Evolutionary conservation across 2,113 vertebrate species (phyloP).

Genomic region (Dasyornis broadbenti): DNA sequence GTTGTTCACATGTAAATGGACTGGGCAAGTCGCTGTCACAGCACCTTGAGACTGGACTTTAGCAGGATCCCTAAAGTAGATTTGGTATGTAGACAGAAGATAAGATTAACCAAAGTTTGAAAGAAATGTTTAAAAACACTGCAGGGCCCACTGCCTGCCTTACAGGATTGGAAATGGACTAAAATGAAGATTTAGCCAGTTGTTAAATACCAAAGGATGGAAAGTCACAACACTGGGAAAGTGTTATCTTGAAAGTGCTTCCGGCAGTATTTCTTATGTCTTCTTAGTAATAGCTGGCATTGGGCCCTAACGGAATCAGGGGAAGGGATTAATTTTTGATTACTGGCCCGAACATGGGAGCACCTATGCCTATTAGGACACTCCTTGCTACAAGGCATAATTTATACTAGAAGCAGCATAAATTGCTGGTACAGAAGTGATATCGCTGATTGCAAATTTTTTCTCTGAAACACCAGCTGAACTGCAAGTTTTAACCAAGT

Average conservation of each 20-base stretch:
- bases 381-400: constrained; percentile 2
- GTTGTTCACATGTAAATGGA: neutral
- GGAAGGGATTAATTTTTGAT: constrained; percentile 25
- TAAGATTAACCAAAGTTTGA: neutral
- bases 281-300: neutral
- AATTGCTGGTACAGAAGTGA: neutral
- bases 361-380: neutral
- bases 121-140: neutral
- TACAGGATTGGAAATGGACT: neutral
- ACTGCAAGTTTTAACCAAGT: neutral
- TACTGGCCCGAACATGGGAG: neutral
- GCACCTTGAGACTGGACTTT: neutral
- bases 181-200: neutral
- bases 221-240: neutral
- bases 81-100: neutral
- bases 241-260: neutral
- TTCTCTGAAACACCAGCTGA: neutral
- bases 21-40: neutral
- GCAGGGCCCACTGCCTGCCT: neutral
- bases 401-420: neutral
- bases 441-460: neutral
- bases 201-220: neutral
- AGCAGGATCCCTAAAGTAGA: neutral
- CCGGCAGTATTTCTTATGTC: neutral
- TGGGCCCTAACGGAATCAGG: neutral